Percentiles rank a stretch among this genome's conserved stretches.
phyloP scores from a whole-genome alignment of 2,113 vertebrate species.

The Tringa solitaria region DNA sequence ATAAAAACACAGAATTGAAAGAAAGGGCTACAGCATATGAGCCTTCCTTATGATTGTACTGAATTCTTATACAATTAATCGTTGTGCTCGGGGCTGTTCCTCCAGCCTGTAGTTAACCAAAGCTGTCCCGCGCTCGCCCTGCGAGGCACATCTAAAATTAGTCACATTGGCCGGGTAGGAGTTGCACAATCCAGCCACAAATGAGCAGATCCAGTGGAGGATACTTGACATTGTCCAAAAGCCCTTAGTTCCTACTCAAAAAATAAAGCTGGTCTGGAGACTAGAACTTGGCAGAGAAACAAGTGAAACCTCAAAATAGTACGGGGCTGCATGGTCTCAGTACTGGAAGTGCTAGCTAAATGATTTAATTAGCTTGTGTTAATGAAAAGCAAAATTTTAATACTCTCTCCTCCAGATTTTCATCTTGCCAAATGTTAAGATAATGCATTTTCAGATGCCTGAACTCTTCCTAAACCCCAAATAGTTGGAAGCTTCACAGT shows the following conservation, averaged over 20 bases:
- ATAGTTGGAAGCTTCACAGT: background rate
- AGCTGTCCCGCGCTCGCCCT: background rate
- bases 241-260: background rate
- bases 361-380: background rate
- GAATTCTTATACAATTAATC: background rate
- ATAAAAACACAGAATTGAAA: background rate
- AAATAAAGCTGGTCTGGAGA: background rate
- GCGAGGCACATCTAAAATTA: background rate
- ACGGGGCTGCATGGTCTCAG: background rate
- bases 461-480: background rate
- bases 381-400: background rate
- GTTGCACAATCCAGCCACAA: conserved; percentile 2
- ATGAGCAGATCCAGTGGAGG: background rate
- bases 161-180: background rate
- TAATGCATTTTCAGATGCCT: background rate
- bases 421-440: background rate
- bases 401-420: background rate
- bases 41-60: background rate
- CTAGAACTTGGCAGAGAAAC: background rate
- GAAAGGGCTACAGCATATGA: background rate
- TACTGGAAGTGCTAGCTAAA: background rate
- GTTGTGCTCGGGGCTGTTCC: background rate
- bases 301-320: background rate
- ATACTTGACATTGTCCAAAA: background rate
- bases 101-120: background rate